These are phyloP conservation scores for Biston stratarius DNA, from an alignment of 2,888 invertebrate genomes.

Conservation along the genomic window DNA sequence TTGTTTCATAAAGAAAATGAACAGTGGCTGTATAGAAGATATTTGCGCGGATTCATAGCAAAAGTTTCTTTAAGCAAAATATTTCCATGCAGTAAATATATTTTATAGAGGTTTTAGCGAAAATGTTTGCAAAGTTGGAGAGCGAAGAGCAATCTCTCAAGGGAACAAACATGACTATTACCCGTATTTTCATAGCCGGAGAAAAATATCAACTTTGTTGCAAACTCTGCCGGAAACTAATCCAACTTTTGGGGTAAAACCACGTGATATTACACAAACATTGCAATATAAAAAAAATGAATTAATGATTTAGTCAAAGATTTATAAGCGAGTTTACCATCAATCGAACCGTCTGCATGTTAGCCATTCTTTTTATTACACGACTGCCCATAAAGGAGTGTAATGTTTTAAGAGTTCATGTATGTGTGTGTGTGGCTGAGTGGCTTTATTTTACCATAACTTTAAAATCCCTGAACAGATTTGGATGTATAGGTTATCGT, in stretches of 20 bases:
- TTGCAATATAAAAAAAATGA: conserved; percentile 10
- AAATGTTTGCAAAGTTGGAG: conserved; percentile 59
- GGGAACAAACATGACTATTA: conserved; percentile 69
- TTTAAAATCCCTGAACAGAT: too few relatives aligned
- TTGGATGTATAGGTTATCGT: too few relatives aligned
- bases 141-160: conserved; percentile 63
- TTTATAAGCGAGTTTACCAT: too few relatives aligned
- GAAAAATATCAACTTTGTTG: conserved; percentile 67
- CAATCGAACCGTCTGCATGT: too few relatives aligned
- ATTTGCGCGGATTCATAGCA: conserved; percentile 33
- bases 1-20: conserved; percentile 20
- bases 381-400: too few relatives aligned
- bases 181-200: conserved; percentile 53
- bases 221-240: conserved; percentile 38
- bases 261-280: conserved; percentile 8
- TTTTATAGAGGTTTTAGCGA: conserved; percentile 58
- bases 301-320: background rate
- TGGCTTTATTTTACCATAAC: too few relatives aligned
- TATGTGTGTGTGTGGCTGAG: too few relatives aligned
- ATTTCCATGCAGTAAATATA: conserved; percentile 43
- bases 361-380: too few relatives aligned
- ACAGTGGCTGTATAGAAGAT: conserved; percentile 9
- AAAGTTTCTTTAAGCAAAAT: conserved; percentile 37
- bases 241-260: conserved; percentile 34
- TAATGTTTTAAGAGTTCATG: too few relatives aligned